phyloP scores from a whole-genome alignment of 2,797 vertebrate species.

The Argentina silus region DNA sequence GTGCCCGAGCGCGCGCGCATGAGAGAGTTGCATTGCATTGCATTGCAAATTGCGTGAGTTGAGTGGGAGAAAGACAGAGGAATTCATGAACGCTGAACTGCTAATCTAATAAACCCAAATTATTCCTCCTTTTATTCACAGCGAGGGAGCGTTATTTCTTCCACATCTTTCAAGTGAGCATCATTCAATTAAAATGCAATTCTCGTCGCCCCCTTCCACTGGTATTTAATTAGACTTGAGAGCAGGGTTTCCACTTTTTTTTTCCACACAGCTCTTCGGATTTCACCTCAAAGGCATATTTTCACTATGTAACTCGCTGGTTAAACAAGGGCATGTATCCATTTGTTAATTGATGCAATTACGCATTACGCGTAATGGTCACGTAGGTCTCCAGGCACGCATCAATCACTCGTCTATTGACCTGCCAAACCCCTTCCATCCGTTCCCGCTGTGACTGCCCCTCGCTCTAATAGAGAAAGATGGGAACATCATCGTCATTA shows the following conservation, averaged over 20 bases:
- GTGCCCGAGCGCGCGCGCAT: not conserved
- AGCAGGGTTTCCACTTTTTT: constrained; percentile 67
- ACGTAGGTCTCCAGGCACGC: constrained; percentile 81
- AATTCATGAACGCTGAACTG: constrained; percentile 57
- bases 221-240: constrained; percentile 78
- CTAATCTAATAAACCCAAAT: constrained; percentile 72
- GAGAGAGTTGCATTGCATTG: not conserved
- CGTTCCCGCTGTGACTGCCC: constrained; percentile 69
- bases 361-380: constrained; percentile 82
- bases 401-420: constrained; percentile 85
- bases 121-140: constrained; percentile 68
- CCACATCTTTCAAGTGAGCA: constrained; percentile 70
- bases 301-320: constrained; percentile 76
- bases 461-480: constrained; percentile 74
- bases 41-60: not conserved
- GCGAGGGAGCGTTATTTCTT: constrained; percentile 65
- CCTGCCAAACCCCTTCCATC: constrained; percentile 76
- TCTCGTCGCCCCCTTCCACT: constrained; percentile 68
- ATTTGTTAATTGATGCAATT: constrained; percentile 94
- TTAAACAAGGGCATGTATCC: constrained; percentile 85
- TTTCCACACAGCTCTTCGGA: constrained; percentile 63
- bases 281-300: constrained; percentile 79
- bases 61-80: constrained; percentile 1
- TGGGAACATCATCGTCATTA: constrained; percentile 77
- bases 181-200: constrained; percentile 82